Base-by-base conservation (phyloP, 2,888 invertebrate genomes). In the Dynastes grantii region DNA sequence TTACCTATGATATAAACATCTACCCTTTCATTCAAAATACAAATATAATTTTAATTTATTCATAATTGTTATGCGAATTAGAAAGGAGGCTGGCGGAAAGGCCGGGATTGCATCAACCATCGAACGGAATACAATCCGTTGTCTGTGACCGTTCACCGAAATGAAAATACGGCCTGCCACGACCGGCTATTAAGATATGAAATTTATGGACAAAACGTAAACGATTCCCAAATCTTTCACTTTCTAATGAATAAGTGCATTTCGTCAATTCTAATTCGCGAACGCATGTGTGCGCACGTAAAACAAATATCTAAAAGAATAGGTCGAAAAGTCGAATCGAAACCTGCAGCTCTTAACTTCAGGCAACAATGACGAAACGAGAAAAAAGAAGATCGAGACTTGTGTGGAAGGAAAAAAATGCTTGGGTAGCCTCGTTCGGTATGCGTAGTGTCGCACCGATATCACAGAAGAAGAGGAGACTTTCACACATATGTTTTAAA, bases 401-500 rank as follows among this genome's bases (percentile, higher is more conserved):
- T 16, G 22, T 27, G 55, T n/a, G 16, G 40, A 45, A 40, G 65
- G 65, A 16, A 71, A 75, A 75, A 61, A 61, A 75, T 63, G 27
- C 61, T 75, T 63, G 29, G 45, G 32, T 63, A 75, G 45, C 61
- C 45, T 45, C 40, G 61, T 61, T 61, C 45, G 61, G 61, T 75
- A 75, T 75, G 73, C 73, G 61, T 51, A 9, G 61, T 29, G 27
- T 51, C 51, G 27, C 61, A 75, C 51, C 29, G 29, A 16, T 58
- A 73, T 73, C 73, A 32, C 32, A 75, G 63, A 61, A 68, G 68
- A 68, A 37, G 51, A 65, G 40, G 37, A 58, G 11, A 73, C 73
- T 40, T 75, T 75, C 73, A 75, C 73, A 75, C 73, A 75, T 75
- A 75, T 75, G 73, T 75, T 61, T 75, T 45, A 67, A 40, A 67